Evolutionary conservation across 2,797 vertebrate species (phyloP).

Genomic region (Danio tinwini): DNA sequence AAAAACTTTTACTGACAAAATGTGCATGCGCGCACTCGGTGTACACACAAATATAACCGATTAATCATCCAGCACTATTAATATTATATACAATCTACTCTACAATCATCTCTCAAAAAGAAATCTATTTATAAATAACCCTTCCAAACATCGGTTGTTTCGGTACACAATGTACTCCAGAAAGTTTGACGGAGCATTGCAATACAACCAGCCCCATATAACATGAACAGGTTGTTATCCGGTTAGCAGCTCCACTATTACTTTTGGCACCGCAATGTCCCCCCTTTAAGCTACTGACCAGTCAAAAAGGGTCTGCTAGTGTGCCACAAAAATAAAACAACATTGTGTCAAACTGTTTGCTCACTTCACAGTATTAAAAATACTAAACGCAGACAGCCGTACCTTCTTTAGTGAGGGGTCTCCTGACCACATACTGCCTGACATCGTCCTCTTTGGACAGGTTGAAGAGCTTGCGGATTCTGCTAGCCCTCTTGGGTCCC

Average conservation of each 20-base stretch:
- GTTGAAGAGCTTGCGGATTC: slow-evolving; percentile 98
- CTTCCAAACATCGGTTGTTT: too few species aligned
- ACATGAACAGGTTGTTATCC: slow-evolving; percentile 50
- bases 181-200: slow-evolving; percentile 54
- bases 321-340: slow-evolving; percentile 70
- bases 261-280: slow-evolving; percentile 80
- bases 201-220: slow-evolving; percentile 59
- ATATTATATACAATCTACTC: too few species aligned
- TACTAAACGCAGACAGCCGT: slow-evolving; percentile 17
- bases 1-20: too few species aligned
- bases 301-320: slow-evolving; percentile 81
- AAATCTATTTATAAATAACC: too few species aligned
- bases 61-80: too few species aligned
- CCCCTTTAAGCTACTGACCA: slow-evolving; percentile 76
- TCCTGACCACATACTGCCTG: slow-evolving; percentile 96
- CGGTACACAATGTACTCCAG: neutral
- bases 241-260: slow-evolving; percentile 72
- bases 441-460: slow-evolving; percentile 98
- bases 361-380: neutral
- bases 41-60: too few species aligned
- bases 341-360: neutral
- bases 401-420: slow-evolving; percentile 95
- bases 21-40: too few species aligned
- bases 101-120: too few species aligned
- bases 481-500: slow-evolving; percentile 97